Conservation (phyloP, 2,113 vertebrate species). For the Psephotus haematonotus region DNA sequence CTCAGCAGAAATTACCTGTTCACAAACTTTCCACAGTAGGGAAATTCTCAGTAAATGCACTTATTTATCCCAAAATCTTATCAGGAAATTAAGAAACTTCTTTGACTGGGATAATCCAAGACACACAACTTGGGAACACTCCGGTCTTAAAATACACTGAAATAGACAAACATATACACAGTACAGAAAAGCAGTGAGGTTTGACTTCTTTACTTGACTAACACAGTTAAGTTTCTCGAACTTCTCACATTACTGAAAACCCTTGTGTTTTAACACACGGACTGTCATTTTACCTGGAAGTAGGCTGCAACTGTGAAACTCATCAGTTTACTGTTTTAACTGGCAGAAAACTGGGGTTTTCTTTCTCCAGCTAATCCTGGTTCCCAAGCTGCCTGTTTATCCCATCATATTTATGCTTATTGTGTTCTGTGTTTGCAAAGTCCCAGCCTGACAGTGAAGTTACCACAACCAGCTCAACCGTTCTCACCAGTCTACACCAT, state of each 20-base stretch:
- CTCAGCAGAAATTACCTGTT: neutral
- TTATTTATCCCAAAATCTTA: neutral
- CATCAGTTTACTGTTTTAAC: neutral
- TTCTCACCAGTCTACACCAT: rapidly evolving
- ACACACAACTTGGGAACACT: neutral
- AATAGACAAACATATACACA: neutral
- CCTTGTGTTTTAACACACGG: neutral
- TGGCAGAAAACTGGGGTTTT: neutral
- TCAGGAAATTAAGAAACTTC: neutral
- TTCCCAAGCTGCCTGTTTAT: neutral
- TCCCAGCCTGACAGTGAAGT: neutral
- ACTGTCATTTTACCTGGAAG: neutral
- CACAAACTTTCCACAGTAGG: neutral
- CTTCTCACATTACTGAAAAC: neutral
- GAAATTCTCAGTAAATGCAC: neutral
- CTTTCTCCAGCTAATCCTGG: neutral
- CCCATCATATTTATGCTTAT: neutral
- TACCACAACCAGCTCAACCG: neutral
- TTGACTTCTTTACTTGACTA: neutral
- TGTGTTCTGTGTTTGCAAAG: neutral
- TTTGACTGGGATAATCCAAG: neutral
- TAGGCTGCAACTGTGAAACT: neutral
- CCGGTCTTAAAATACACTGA: neutral
- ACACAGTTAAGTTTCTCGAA: neutral
- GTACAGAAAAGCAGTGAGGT: neutral